Base-by-base conservation (phyloP, 2,888 invertebrate genomes). In the Campaea margaritaria region DNA sequence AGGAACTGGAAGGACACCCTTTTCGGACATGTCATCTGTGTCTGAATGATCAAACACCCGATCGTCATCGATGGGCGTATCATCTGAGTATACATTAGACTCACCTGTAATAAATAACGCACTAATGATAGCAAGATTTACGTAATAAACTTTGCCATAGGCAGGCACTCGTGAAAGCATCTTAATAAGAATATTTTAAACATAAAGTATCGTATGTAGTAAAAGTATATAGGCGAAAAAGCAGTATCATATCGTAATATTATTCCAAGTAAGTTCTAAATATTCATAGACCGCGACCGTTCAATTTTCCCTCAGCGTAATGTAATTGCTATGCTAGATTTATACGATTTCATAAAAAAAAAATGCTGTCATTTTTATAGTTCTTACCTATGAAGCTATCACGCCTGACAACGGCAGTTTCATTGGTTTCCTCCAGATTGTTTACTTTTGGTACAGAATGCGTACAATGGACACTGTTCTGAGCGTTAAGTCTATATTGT, bases 11-110 rank as follows among this genome's bases (percentile, higher is more conserved):
- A 84, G 85, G 56, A 81, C 65, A 59, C 76, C 83, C 75, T 87
- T 90, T 64, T 89, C 89, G 67, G 89, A 90, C 85, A 91, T 91
- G 72, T 93, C 93, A 86, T 93, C 92, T 67, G 90, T 87, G 73
- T 94, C 94, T 50, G 94, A 93, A 64, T 93, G 85, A 69, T 94
- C 93, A 79, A 94, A 94, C 61, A 87, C 87, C 68, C 88, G 87
- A 79, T 94, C 93, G 74, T 91, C 93, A 67, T 90, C 89, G 75
- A 93, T 85, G 34, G 93, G 93, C 9, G 93, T 79, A 53, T 79
- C 72, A 59, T 81, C 83, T 48, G 78, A 70, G 73, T 76, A 87
- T 65, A 71, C 84, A 86, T 87, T 77, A 71, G 79, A 69, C 58
- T 75, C 76, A 53, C 62, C 86, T 86, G 75, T 31, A 69, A 65